Conservation (phyloP, 2,888 invertebrate species). For the Ophioninae sp. region DNA sequence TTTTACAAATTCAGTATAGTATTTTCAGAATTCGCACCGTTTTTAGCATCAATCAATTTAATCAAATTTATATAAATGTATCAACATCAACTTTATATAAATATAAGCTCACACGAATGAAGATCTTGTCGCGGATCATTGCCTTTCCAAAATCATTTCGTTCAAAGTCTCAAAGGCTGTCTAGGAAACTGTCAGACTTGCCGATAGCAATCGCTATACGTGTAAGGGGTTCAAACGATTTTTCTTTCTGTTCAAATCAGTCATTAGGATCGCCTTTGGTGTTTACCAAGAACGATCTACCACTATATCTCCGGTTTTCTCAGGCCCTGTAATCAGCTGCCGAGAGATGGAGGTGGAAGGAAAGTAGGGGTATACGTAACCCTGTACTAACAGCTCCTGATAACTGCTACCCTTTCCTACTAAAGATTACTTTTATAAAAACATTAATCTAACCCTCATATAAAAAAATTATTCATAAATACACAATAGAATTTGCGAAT, state of each 20-base stretch:
- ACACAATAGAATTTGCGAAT: neutral
- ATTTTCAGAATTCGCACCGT: no score
- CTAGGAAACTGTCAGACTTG: neutral
- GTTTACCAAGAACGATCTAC: constrained; percentile 63
- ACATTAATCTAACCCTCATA: no score
- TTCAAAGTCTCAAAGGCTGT: neutral
- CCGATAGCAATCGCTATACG: neutral
- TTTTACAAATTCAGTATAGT: no score
- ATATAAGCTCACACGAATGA: neutral
- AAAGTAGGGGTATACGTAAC: constrained; percentile 18
- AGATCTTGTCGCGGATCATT: neutral
- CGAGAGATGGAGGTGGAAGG: constrained; percentile 10
- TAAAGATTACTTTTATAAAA: neutral
- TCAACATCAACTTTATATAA: neutral
- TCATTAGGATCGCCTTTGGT: constrained; percentile 73
- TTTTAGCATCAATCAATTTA: no score
- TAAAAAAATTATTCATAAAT: neutral
- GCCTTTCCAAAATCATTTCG: neutral
- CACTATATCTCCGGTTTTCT: constrained; percentile 50
- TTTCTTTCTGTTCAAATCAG: constrained; percentile 69
- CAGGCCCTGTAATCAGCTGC: constrained; percentile 30
- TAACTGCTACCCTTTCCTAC: neutral
- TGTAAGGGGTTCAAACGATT: neutral
- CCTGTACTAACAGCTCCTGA: neutral
- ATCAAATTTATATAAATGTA: neutral